Conservation (phyloP, 2,797 vertebrate genomes). For the Argya squamiceps region DNA sequence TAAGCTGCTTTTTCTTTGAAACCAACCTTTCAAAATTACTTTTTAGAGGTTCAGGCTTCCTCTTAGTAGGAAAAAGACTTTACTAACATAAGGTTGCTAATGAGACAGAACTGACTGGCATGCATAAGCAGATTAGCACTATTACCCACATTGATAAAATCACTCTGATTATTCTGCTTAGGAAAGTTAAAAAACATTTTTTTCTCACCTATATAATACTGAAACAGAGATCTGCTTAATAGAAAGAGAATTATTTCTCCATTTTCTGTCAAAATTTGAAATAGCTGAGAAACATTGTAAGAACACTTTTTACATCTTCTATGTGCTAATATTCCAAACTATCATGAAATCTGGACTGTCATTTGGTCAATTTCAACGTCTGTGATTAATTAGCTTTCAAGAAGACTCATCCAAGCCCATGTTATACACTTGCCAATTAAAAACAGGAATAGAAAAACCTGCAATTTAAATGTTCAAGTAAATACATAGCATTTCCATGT, state of each 20-base stretch:
- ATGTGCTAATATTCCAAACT: background rate
- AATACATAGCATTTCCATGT: background rate
- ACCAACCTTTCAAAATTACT: background rate
- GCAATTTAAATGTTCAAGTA: background rate
- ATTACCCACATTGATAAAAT: background rate
- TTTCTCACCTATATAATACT: background rate
- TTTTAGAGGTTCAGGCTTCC: background rate
- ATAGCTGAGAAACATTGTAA: background rate
- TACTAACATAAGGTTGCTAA: background rate
- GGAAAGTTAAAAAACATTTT: background rate
- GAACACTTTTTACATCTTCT: background rate
- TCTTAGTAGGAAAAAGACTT: background rate
- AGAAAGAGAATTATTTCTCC: background rate
- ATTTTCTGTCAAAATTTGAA: background rate
- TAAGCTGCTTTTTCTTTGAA: conserved; percentile 9
- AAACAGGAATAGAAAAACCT: background rate
- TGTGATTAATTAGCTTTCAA: background rate
- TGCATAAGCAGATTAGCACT: background rate
- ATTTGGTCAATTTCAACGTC: background rate
- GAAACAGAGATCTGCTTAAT: background rate
- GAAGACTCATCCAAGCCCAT: background rate
- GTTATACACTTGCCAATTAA: background rate
- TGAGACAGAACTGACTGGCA: background rate
- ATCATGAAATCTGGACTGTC: background rate
- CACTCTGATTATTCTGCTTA: background rate